These are phyloP conservation scores for Alfaro cultratus DNA, from an alignment of 2,797 vertebrate species.

Conservation along the genomic window DNA sequence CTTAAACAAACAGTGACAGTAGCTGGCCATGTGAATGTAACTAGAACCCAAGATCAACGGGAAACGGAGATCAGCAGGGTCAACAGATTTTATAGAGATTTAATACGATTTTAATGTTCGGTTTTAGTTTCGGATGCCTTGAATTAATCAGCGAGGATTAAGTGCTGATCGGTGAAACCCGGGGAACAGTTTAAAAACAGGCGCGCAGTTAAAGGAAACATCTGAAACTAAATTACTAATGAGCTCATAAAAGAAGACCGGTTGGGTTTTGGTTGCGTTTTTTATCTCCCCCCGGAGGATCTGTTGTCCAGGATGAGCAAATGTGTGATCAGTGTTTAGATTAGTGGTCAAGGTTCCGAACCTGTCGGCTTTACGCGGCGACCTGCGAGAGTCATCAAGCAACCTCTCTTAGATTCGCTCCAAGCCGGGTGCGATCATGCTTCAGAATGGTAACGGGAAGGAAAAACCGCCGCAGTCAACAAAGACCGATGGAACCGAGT, in stretches of 20 bases:
- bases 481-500: constrained; percentile 54
- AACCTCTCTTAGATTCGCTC: background rate
- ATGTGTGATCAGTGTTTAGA: constrained; percentile 18
- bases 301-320: constrained; percentile 15
- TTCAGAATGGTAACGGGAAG: constrained; percentile 77
- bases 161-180: background rate
- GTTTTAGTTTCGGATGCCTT: background rate
- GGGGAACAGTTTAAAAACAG: background rate
- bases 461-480: constrained; percentile 54
- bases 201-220: background rate
- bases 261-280: constrained; percentile 1
- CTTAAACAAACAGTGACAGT: constrained; percentile 59
- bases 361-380: constrained; percentile 22
- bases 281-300: background rate
- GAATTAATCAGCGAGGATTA: background rate
- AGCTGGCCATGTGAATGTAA: constrained; percentile 49
- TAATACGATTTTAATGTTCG: background rate
- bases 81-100: constrained; percentile 4
- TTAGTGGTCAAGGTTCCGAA: constrained; percentile 1
- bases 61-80: constrained; percentile 33
- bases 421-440: constrained; percentile 68
- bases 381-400: background rate
- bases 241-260: background rate
- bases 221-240: background rate
- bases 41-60: constrained; percentile 36